Evolutionary conservation across 2,113 vertebrate species (phyloP).

Genomic region (Saimiri boliviensis): DNA sequence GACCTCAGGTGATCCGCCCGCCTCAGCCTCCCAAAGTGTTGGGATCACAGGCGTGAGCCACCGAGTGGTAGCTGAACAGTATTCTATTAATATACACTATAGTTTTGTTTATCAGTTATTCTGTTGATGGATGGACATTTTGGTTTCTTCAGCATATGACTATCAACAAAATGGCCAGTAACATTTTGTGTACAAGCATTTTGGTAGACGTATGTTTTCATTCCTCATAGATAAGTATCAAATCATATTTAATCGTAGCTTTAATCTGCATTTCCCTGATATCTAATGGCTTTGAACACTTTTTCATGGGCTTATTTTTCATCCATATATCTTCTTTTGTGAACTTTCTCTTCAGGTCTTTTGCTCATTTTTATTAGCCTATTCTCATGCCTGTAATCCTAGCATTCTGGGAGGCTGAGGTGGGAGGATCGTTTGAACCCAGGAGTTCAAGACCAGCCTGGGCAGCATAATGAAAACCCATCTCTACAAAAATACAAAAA

Average conservation of each 20-base stretch:
- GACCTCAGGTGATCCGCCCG: too few species aligned
- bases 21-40: too few species aligned
- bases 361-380: not conserved
- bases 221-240: not conserved
- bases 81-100: too few species aligned
- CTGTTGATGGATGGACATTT: not conserved
- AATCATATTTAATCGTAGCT: not conserved
- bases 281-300: not conserved
- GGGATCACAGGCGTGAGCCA: too few species aligned
- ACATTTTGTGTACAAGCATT: not conserved
- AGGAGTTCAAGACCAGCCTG: too few species aligned
- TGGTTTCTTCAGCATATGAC: not conserved
- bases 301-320: not conserved
- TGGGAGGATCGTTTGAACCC: too few species aligned
- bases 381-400: not conserved
- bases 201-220: not conserved
- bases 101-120: too few species aligned
- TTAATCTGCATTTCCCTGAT: not conserved
- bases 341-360: not conserved
- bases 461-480: too few species aligned
- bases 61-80: too few species aligned
- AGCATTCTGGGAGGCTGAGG: too few species aligned
- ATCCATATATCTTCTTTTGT: not conserved
- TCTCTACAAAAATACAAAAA: too few species aligned
- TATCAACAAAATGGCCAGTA: not conserved